phyloP scores from a whole-genome alignment of 2,113 vertebrate species.

The Camelus bactrianus region DNA sequence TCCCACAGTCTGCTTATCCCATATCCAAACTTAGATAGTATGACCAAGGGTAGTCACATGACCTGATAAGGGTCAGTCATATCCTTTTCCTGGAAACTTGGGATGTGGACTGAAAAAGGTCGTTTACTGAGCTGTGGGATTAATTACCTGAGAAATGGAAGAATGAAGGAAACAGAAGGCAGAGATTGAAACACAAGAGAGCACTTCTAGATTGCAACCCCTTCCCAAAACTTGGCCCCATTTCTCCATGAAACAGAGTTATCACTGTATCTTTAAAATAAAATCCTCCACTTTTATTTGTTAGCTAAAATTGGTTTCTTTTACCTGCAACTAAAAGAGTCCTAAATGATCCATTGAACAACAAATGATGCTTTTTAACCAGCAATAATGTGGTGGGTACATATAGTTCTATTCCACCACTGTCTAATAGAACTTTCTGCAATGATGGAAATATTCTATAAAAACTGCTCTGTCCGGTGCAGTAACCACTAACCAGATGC shows the following conservation, averaged over 20 bases:
- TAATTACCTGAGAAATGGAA: not conserved
- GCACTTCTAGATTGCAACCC: fast-evolving
- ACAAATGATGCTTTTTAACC: not conserved
- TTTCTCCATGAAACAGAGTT: not conserved
- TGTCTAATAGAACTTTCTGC: not conserved
- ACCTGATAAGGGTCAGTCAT: fast-evolving
- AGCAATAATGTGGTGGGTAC: not conserved
- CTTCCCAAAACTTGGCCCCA: not conserved
- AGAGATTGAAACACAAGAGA: not conserved
- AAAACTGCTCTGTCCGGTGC: fast-evolving
- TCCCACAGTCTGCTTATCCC: not conserved
- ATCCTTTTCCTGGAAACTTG: not conserved
- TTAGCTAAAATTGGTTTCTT: not conserved
- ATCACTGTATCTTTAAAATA: not conserved
- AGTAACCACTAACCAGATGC: not conserved
- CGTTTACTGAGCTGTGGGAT: not conserved
- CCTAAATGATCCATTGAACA: not conserved
- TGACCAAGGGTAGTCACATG: not conserved
- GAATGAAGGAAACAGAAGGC: not conserved
- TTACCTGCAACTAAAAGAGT: not conserved
- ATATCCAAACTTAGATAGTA: not conserved
- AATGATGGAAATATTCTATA: no score
- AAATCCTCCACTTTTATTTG: not conserved
- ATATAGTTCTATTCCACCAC: not conserved
- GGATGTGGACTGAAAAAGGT: not conserved